Conservation (phyloP, 2,113 vertebrate species). For the Cyanoramphus novaezelandiae region DNA sequence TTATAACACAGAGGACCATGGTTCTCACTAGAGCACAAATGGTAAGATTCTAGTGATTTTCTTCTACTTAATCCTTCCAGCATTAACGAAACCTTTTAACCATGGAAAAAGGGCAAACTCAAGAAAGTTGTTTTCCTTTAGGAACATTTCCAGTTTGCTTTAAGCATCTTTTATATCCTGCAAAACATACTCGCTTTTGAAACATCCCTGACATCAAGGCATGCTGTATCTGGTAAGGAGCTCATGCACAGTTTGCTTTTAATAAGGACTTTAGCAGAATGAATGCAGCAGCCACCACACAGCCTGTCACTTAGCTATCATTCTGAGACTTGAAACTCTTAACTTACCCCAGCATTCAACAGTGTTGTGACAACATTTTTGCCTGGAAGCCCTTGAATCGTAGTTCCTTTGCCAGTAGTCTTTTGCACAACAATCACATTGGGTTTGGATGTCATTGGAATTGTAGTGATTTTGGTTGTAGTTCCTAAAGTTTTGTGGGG, state of each 20-base stretch:
- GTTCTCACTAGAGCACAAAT: not conserved
- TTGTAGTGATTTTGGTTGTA: slow-evolving; percentile 98
- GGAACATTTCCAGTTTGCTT: not conserved
- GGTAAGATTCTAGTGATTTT: not conserved
- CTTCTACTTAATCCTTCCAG: not conserved
- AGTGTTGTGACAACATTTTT: slow-evolving; percentile 98
- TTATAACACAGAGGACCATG: not conserved
- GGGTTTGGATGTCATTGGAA: slow-evolving; percentile 98
- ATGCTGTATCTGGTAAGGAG: not conserved
- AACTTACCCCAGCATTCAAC: slow-evolving; percentile 93
- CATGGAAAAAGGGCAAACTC: not conserved
- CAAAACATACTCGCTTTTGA: not conserved
- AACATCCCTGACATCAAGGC: not conserved
- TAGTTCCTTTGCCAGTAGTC: slow-evolving; percentile 94
- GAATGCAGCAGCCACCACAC: not conserved
- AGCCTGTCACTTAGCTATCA: not conserved
- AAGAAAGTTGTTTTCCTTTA: not conserved
- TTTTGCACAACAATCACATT: slow-evolving; percentile 99
- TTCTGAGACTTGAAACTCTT: not conserved
- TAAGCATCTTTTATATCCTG: not conserved
- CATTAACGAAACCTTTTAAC: not conserved
- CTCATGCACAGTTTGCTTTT: not conserved
- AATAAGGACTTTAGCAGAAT: not conserved
- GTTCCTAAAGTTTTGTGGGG: slow-evolving; percentile 81
- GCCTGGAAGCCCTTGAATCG: slow-evolving; percentile 93